Evolutionary conservation across 2,113 vertebrate genomes (phyloP).

Genomic region (Semnornis frantzii): DNA sequence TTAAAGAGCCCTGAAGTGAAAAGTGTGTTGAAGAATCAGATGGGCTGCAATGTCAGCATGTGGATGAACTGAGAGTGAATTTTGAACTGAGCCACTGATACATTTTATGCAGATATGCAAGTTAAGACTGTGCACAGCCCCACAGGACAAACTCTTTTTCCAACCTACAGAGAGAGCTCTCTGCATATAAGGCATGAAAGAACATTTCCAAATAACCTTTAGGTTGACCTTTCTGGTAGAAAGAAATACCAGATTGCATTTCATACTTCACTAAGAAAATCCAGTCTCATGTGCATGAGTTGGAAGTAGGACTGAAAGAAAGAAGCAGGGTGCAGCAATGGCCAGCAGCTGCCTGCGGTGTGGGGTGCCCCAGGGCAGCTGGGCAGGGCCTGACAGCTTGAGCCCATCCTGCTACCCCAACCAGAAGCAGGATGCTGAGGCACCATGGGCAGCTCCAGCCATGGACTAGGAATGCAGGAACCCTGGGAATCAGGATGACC

Average conservation of each 20-base stretch:
- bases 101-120: fast-evolving
- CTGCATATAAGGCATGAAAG: neutral
- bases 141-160: neutral
- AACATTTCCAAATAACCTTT: neutral
- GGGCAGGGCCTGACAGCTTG: neutral
- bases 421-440: neutral
- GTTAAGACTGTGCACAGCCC: neutral
- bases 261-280: neutral
- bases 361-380: neutral
- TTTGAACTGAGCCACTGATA: neutral
- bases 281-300: neutral
- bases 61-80: neutral
- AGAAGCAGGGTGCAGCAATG: neutral
- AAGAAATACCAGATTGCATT: neutral
- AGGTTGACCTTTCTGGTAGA: neutral
- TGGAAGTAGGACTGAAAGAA: neutral
- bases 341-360: neutral
- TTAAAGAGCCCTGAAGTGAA: neutral
- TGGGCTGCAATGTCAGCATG: neutral
- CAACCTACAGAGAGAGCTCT: neutral
- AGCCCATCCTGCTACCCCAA: no score
- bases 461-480: neutral
- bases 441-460: neutral
- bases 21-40: neutral
- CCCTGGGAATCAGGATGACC: neutral